phyloP scores from a whole-genome alignment of 2,113 vertebrate species.

The Taxidea taxus region DNA sequence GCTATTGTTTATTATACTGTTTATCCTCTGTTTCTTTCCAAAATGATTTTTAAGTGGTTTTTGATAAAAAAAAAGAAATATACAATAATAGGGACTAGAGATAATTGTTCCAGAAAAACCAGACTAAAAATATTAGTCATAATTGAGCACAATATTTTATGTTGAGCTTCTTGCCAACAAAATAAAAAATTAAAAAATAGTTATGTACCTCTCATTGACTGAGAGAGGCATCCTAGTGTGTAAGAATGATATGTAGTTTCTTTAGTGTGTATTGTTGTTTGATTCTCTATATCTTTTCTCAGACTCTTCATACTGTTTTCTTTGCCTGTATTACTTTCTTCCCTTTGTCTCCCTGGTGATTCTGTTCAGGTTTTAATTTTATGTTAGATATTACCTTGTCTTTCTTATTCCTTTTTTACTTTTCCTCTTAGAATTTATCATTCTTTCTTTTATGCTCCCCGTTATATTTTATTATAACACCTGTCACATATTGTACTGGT shows the following conservation, averaged over 20 bases:
- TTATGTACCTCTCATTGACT: not conserved
- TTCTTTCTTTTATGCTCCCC: not conserved
- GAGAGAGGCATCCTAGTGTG: not conserved
- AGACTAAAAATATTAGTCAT: not conserved
- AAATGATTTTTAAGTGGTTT: slow-evolving; percentile 17
- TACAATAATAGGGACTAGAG: not conserved
- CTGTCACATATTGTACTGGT: not conserved
- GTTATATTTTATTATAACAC: not conserved
- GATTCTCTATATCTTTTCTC: not conserved
- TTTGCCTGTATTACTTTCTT: not conserved
- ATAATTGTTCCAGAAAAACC: not conserved
- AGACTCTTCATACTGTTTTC: not conserved
- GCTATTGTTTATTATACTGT: not conserved
- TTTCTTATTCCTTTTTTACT: not conserved
- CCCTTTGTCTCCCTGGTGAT: not conserved
- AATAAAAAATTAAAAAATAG: not conserved
- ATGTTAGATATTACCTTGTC: not conserved
- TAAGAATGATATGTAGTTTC: not conserved
- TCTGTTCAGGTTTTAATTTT: not conserved
- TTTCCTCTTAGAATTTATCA: not conserved
- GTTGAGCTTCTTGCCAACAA: not conserved
- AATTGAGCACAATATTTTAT: not conserved
- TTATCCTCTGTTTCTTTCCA: not conserved
- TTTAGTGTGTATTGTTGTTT: not conserved
- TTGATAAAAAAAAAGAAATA: not conserved